Evolutionary conservation across 2,797 vertebrate genomes (phyloP), one percentile per base, ranked within the genome.

Genomic region (Crypturellus tataupa): DNA sequence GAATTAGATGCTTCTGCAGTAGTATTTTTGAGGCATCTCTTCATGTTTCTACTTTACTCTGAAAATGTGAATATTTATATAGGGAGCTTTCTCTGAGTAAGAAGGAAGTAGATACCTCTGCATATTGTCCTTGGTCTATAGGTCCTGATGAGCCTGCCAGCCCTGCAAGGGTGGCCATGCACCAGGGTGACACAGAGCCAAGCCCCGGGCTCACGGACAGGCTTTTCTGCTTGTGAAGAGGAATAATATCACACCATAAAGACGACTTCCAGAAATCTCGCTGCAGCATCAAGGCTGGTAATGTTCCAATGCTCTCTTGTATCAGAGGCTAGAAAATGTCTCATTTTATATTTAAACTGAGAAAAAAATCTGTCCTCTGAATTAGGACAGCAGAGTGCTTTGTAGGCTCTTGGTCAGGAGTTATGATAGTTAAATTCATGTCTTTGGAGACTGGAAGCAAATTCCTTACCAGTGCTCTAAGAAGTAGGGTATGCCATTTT

Each of bases 211-310:
- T 98, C 55, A 87, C 94, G 10, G 35, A 87, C n/a, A 1, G 1
- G 4, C 94, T 98, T 69, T 96, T 97, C 87, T 98, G 97, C 86
- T 87, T 97, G 37, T 95, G 77, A 98, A 51, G 69, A 7, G 58
- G 47, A 13, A 13, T n/a, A 71, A 53, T 9, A 11, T 51, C 14
- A 56, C 3, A 20, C 20, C 7, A 0, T 17, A 42, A 83, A 85
- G 78, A 53, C 3, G 2, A 27, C 70, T 86, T 85, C 81, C 20
- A 59, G 40, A 33, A 76, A 73, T 84, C 77, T 82, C 2, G 0
- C 23, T 65, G 7, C 17, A 53, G 83, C 46, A 39, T 70, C 33
- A 19, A 56, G 56, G n/a, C 89, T 93, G 62, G 64, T 68, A 59
- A 29, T 53, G 20, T 7, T 92, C 55, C 53, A 80, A 29, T 29